These are phyloP conservation scores for Laothoe populi DNA, from an alignment of 2,888 invertebrate genomes.

Conservation along the genomic window DNA sequence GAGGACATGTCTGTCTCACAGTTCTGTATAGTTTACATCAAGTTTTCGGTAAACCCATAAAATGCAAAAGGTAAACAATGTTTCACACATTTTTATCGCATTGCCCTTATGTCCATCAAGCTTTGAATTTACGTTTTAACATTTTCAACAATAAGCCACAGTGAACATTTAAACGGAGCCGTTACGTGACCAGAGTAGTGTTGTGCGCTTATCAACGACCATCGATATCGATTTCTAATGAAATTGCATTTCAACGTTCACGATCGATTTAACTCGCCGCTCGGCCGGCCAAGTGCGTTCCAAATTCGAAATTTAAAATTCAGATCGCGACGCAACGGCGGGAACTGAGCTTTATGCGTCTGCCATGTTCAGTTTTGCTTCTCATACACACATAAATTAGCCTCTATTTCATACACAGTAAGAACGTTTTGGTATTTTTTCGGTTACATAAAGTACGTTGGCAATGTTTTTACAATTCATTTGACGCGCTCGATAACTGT, in stretches of 20 bases:
- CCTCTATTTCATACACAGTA: slow-evolving; percentile 34
- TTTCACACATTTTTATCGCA: slow-evolving; percentile 19
- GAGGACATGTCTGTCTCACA: background rate
- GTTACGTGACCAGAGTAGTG: slow-evolving; percentile 66
- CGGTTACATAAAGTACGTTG: slow-evolving; percentile 30
- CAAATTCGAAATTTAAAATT: slow-evolving; percentile 72
- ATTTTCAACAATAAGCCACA: slow-evolving; percentile 49
- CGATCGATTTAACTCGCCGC: slow-evolving; percentile 79
- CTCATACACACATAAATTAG: slow-evolving; percentile 28
- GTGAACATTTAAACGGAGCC: slow-evolving; percentile 63
- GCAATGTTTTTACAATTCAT: slow-evolving; percentile 58
- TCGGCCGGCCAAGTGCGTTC: slow-evolving; percentile 61
- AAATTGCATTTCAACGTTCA: slow-evolving; percentile 71
- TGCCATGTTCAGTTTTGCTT: slow-evolving; percentile 51
- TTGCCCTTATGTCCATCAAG: slow-evolving; percentile 28
- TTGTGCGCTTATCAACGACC: slow-evolving; percentile 64
- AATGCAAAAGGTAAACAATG: slow-evolving; percentile 17
- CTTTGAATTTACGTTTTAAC: slow-evolving; percentile 43
- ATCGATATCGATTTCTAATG: slow-evolving; percentile 66
- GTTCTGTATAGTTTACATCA: background rate
- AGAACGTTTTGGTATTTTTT: slow-evolving; percentile 33
- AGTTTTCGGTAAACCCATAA: slow-evolving; percentile 20
- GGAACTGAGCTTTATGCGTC: slow-evolving; percentile 64
- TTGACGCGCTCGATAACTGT: slow-evolving; percentile 73
- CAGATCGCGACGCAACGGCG: slow-evolving; percentile 65